These are phyloP conservation scores for Drosophila suboccidentalis DNA, from an alignment of 2,888 invertebrate species.

Conservation along the genomic window DNA sequence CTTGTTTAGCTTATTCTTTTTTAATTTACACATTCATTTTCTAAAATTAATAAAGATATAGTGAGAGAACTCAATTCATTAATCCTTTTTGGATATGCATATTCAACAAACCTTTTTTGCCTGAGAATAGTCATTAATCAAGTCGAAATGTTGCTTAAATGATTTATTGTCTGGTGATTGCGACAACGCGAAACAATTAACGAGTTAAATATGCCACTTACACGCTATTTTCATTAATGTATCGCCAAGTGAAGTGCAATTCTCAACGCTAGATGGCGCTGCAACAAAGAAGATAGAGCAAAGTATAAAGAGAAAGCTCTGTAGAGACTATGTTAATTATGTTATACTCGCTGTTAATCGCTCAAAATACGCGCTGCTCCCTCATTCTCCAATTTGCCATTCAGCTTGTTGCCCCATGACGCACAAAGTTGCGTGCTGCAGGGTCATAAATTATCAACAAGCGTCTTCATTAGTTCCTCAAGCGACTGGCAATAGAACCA, in stretches of 20 bases:
- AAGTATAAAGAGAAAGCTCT: background rate
- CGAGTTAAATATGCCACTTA: conserved; percentile 70
- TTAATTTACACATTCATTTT: background rate
- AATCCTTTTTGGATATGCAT: background rate
- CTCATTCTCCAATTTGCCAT: conserved; percentile 4
- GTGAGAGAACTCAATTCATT: background rate
- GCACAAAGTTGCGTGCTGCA: conserved; percentile 68
- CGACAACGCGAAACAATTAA: conserved; percentile 72
- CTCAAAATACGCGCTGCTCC: conserved; percentile 11
- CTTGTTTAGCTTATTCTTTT: background rate
- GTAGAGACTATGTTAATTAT: conserved; percentile 55
- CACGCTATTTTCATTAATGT: conserved; percentile 46
- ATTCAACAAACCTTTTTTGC: conserved; percentile 6
- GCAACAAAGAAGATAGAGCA: conserved; percentile 6
- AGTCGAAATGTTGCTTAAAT: conserved; percentile 46
- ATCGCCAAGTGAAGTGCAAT: conserved; percentile 29
- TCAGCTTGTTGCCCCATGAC: conserved; percentile 42
- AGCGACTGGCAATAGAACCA: conserved; percentile 40
- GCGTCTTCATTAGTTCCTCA: conserved; percentile 75
- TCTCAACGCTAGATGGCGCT: conserved; percentile 47
- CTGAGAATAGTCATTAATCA: conserved; percentile 55
- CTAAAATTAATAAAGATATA: background rate
- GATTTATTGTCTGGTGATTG: conserved; percentile 64
- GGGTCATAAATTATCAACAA: conserved; percentile 68
- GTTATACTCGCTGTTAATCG: conserved; percentile 51